These are phyloP conservation scores for Physella acuta DNA, from an alignment of 1,140 invertebrate species.

Conservation along the genomic window DNA sequence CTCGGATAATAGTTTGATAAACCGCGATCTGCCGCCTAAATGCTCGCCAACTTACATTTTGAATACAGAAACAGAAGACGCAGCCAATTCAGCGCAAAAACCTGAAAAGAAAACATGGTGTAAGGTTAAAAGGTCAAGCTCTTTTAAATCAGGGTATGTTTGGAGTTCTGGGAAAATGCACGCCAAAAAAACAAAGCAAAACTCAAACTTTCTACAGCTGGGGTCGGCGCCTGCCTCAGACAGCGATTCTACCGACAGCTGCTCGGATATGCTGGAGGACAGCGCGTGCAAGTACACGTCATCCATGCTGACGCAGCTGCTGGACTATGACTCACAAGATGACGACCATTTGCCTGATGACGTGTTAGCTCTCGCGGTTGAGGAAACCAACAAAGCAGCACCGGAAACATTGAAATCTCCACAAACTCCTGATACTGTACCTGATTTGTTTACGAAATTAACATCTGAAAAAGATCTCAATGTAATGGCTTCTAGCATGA, in stretches of 20 bases:
- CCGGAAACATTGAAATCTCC: too few relatives aligned
- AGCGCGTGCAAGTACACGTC: not conserved
- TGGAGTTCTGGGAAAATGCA: not conserved
- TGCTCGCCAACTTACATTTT: not conserved
- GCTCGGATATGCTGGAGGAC: not conserved
- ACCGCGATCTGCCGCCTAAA: not conserved
- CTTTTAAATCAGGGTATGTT: not conserved
- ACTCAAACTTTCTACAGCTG: too few relatives aligned
- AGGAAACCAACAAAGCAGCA: too few relatives aligned
- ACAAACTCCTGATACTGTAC: too few relatives aligned
- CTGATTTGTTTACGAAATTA: too few relatives aligned
- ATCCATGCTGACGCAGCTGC: not conserved
- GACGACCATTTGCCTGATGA: too few relatives aligned
- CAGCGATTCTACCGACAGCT: slow-evolving; percentile 11
- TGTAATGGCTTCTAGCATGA: too few relatives aligned
- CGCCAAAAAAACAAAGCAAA: not conserved
- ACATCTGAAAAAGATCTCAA: too few relatives aligned
- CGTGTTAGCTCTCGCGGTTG: too few relatives aligned
- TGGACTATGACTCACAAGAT: slow-evolving; percentile 11
- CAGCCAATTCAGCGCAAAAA: not conserved
- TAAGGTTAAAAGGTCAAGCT: not conserved
- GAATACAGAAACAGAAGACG: too few relatives aligned
- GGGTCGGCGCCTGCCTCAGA: not conserved
- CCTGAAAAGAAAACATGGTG: not conserved
- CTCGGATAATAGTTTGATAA: too few relatives aligned